Conservation (phyloP, 2,888 invertebrate species). For the Ceramica pisi region DNA sequence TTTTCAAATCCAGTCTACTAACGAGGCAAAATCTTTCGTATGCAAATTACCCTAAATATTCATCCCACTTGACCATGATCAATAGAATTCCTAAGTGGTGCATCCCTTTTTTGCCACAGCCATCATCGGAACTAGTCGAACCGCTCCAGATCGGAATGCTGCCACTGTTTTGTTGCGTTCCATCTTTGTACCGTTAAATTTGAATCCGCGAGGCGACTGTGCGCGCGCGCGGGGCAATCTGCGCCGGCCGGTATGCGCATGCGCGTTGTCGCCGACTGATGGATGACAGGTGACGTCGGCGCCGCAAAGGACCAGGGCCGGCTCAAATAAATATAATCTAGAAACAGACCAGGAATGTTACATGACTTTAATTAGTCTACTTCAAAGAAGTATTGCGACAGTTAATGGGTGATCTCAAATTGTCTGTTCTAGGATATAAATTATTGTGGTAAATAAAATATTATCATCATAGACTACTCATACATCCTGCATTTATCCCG, state of each 20-base stretch:
- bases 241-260: conserved; percentile 80
- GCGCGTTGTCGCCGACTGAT: conserved; percentile 89
- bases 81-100: conserved; percentile 80
- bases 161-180: conserved; percentile 86
- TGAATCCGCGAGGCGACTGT: conserved; percentile 79
- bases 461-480: not conserved
- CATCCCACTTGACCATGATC: conserved; percentile 68
- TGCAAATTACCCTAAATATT: conserved; percentile 63
- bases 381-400: conserved; percentile 72
- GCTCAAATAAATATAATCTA: conserved; percentile 77
- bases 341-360: conserved; percentile 63
- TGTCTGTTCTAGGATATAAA: conserved; percentile 41
- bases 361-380: conserved; percentile 56
- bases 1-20: conserved; percentile 7
- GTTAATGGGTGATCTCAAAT: conserved; percentile 72
- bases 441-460: not conserved
- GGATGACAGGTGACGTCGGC: conserved; percentile 89
- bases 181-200: conserved; percentile 87
- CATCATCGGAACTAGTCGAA: conserved; percentile 74
- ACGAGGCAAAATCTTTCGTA: conserved; percentile 17
- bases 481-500: not conserved
- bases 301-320: conserved; percentile 75
- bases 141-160: conserved; percentile 82
- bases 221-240: conserved; percentile 67
- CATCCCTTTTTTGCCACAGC: conserved; percentile 81